Base-by-base conservation (phyloP, 1,140 invertebrate species). In the Zaprionus capensis region DNA sequence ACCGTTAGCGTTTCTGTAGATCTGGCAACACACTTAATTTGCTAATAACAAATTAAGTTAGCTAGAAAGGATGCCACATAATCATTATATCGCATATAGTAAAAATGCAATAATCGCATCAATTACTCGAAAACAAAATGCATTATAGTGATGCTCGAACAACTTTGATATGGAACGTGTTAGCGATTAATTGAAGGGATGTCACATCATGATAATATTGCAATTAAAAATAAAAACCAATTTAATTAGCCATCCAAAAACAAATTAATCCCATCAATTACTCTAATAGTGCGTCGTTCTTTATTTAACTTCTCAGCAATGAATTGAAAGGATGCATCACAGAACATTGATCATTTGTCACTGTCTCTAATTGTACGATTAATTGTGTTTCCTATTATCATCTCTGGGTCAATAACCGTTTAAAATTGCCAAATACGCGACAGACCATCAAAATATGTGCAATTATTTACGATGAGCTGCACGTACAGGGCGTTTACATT, bases 381-480 rank as follows among this genome's bases (percentile, higher is more conserved):
- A 14, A 62, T 59, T 24, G 9, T 11, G 12, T 28, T 59, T 22
- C n/a, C 12, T 44, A 49, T 74, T 70, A 31, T 67, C 15, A 17
- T 20, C 38, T 20, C 5, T 7, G 55, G 53, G 44, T 74, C 49
- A 64, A 75, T 31, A 53, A 38, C 38, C 66, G 61, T 22, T 72
- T 62, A 74, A 74, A 70, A 58, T 20, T 46, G 24, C 22, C 31
- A 34, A 55, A 59, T 41, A 55, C 38, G 34, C 31, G 44, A 24
- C 31, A 26, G 67, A 31, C 12, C 41, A 58, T 67, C 24, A 46
- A 24, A 46, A 51, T 58, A 46, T 28, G 31, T 57, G 15, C 57
- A 22, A 70, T 63, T 57, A 64, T 57, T 64, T 63, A 58, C 57
- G 38, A 70, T 75, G 51, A 70, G 28, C 38, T 22, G 56, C 66